Conservation (phyloP, 2,888 invertebrate genomes). For the Brassicogethes aeneus region DNA sequence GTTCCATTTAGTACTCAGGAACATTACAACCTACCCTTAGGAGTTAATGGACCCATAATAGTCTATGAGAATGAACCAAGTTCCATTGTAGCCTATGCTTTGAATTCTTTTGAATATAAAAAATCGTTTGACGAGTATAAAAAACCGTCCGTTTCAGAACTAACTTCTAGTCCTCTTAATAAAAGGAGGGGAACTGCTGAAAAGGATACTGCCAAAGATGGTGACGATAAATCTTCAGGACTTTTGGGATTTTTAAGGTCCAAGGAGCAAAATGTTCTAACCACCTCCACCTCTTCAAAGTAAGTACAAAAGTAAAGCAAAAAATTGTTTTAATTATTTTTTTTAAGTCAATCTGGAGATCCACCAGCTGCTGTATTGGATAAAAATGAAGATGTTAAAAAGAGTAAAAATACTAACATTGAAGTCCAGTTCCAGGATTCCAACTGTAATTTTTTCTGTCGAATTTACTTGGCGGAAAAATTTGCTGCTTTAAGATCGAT, state of each 20-base stretch:
- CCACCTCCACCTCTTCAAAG: neutral
- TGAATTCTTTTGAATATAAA: slow-evolving; percentile 65
- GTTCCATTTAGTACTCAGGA: slow-evolving; percentile 57
- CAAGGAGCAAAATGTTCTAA: slow-evolving; percentile 26
- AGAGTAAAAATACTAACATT: slow-evolving; percentile 39
- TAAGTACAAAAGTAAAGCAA: neutral
- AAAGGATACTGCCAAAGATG: slow-evolving; percentile 35
- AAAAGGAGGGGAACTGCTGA: slow-evolving; percentile 40
- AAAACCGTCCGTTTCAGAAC: slow-evolving; percentile 27
- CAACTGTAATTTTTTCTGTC: slow-evolving; percentile 77
- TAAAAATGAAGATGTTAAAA: slow-evolving; percentile 27
- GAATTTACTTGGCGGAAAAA: slow-evolving; percentile 84
- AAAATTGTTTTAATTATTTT: neutral
- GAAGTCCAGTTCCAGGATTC: slow-evolving; percentile 54
- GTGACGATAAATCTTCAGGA: slow-evolving; percentile 33
- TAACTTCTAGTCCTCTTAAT: slow-evolving; percentile 42
- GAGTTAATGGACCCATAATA: slow-evolving; percentile 52
- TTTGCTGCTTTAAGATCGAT: slow-evolving; percentile 68
- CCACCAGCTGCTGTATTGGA: neutral
- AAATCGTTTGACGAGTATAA: slow-evolving; percentile 46
- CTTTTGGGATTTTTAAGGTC: slow-evolving; percentile 37
- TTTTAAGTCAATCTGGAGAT: neutral
- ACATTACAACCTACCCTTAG: slow-evolving; percentile 58
- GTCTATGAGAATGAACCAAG: slow-evolving; percentile 75
- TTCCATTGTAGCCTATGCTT: slow-evolving; percentile 76